phyloP scores from a whole-genome alignment of 2,888 invertebrate genomes.

The Odontomyia ornata region DNA sequence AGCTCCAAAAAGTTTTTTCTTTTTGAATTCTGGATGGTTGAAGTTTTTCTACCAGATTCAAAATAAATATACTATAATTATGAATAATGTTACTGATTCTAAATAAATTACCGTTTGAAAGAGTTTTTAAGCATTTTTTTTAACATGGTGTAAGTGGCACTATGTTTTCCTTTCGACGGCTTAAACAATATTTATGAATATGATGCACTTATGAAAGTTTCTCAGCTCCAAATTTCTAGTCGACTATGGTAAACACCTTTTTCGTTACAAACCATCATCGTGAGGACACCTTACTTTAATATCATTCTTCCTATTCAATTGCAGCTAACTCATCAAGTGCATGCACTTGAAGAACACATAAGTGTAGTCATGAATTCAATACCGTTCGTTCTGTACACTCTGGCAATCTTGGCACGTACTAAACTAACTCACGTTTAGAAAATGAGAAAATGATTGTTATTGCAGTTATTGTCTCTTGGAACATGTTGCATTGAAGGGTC shows the following conservation, averaged over 20 bases:
- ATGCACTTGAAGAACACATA: constrained; percentile 25
- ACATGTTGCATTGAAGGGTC: constrained; percentile 29
- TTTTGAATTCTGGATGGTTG: background rate
- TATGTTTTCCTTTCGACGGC: too few species aligned
- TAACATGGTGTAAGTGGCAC: too few species aligned
- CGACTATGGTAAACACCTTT: too few species aligned
- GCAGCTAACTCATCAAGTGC: constrained; percentile 25
- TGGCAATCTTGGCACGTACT: constrained; percentile 35
- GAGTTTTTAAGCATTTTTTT: too few species aligned
- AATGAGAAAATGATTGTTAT: constrained; percentile 40
- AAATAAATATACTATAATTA: too few species aligned
- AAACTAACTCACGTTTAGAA: constrained; percentile 38
- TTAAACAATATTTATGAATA: too few species aligned
- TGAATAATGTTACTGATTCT: too few species aligned
- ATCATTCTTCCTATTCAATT: background rate
- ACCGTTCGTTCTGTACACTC: constrained; percentile 1
- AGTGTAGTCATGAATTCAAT: constrained; percentile 23
- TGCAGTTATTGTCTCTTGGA: constrained; percentile 28
- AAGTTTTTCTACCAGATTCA: background rate
- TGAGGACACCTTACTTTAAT: background rate
- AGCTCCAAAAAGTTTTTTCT: background rate
- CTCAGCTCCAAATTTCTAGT: too few species aligned
- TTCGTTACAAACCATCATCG: background rate
- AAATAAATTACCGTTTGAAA: too few species aligned
- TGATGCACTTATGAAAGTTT: too few species aligned